Percentiles rank a stretch among this genome's conserved stretches.
Conservation (phyloP, 2,113 vertebrate species). For the Xenotilapia flavipinnis region DNA sequence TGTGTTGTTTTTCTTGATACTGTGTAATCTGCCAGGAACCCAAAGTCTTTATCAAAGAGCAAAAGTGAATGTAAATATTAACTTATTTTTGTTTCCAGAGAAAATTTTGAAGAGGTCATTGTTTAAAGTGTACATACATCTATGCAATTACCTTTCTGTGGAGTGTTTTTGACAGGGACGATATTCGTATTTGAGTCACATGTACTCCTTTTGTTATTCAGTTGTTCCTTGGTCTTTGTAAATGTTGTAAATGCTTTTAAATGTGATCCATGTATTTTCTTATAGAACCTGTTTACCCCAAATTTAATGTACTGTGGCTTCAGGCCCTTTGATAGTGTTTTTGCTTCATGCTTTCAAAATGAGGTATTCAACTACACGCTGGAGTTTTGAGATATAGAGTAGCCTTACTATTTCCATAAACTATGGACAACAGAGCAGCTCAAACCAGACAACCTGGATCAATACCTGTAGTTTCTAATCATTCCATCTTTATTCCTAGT, state of each 20-base stretch:
- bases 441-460: neutral
- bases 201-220: neutral
- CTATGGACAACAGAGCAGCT: neutral
- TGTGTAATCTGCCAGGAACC: neutral
- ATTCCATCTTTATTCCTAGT: neutral
- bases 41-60: constrained; percentile 22
- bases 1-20: neutral
- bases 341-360: neutral
- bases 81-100: constrained; percentile 56
- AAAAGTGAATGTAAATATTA: constrained; percentile 62
- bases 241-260: constrained; percentile 12
- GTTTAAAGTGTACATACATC: constrained; percentile 42
- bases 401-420: neutral
- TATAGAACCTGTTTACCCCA: neutral
- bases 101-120: neutral
- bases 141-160: constrained; percentile 43
- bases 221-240: constrained; percentile 13
- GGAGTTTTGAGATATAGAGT: neutral
- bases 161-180: neutral
- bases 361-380: neutral
- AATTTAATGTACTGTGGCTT: neutral
- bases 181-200: neutral
- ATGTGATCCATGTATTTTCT: neutral
- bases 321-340: neutral
- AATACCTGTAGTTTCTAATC: neutral